Evolutionary conservation across 2,797 vertebrate genomes (phyloP).

Genomic region (Manis crassicaudata): DNA sequence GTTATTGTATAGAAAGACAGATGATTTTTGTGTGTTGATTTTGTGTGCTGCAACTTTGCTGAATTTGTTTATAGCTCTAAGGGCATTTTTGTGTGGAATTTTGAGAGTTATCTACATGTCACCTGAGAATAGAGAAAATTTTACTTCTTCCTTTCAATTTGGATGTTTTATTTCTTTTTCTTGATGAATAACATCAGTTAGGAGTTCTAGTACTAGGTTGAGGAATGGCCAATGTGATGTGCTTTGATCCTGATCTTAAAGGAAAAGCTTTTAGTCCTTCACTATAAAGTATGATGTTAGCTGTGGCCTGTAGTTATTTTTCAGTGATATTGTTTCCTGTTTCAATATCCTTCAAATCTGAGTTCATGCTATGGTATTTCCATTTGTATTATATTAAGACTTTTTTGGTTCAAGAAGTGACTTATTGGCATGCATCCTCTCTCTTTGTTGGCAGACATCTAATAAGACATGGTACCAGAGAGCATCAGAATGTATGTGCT

Average conservation of each 20-base stretch:
- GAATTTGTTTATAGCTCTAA: background rate
- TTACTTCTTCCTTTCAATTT: conserved; percentile 5
- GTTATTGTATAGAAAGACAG: background rate
- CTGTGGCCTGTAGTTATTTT: background rate
- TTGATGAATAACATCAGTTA: background rate
- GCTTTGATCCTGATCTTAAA: background rate
- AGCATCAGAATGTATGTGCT: background rate
- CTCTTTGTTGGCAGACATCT: background rate
- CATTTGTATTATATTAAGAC: background rate
- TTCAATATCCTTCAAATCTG: conserved; percentile 11
- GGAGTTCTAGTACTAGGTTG: background rate
- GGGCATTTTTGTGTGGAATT: background rate
- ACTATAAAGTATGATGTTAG: background rate
- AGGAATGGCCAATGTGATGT: background rate
- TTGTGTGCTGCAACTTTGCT: background rate
- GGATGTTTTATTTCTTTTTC: background rate
- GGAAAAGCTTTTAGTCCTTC: background rate
- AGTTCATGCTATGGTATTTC: background rate
- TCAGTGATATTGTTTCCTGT: conserved; percentile 16
- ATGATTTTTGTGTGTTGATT: background rate
- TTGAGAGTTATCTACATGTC: background rate
- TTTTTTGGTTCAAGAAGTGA: background rate
- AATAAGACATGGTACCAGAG: background rate
- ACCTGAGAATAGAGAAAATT: background rate
- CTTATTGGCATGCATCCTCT: background rate